Evolutionary conservation across 2,797 vertebrate species (phyloP).

Genomic region (Molossus alvarezi): DNA sequence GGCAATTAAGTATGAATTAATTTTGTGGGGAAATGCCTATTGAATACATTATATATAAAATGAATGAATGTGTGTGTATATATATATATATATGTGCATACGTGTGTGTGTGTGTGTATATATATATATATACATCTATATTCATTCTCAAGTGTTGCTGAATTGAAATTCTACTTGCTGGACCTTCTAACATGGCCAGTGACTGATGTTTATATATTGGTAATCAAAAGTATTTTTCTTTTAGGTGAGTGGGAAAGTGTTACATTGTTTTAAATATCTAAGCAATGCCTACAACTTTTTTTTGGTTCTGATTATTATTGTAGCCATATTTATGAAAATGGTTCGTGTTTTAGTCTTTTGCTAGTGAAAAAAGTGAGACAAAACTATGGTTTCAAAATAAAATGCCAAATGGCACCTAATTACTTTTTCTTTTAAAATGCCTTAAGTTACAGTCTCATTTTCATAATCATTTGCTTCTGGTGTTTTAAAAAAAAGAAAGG

Average conservation of each 20-base stretch:
- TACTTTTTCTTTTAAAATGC: conserved; percentile 86
- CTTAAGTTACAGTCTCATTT: conserved; percentile 86
- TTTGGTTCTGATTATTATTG: conserved; percentile 88
- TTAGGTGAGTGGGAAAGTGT: conserved; percentile 84
- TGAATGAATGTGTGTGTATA: conserved; percentile 68
- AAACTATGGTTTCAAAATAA: conserved; percentile 82
- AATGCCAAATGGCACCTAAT: conserved; percentile 78
- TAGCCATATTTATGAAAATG: conserved; percentile 87
- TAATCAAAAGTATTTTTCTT: conserved; percentile 88
- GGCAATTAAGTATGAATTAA: conserved; percentile 86
- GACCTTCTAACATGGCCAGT: conserved; percentile 83
- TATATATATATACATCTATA: conserved; percentile 84
- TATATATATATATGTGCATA: conserved; percentile 55
- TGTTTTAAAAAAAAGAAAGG: conserved; percentile 86
- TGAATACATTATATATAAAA: conserved; percentile 85
- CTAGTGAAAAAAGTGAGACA: conserved; percentile 83
- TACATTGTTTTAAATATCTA: conserved; percentile 83
- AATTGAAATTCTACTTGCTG: conserved; percentile 87
- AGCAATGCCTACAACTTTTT: conserved; percentile 78
- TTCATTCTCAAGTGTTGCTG: conserved; percentile 87
- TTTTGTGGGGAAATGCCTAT: conserved; percentile 84
- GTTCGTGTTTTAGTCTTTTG: conserved; percentile 87
- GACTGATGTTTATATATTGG: conserved; percentile 87
- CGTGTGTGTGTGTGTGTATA: not conserved
- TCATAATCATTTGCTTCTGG: conserved; percentile 88